A percentile compares a stretch with the other conserved stretches of the same genome.
Conservation (phyloP, 2,113 vertebrate species). For the Brachypteracias leptosomus region DNA sequence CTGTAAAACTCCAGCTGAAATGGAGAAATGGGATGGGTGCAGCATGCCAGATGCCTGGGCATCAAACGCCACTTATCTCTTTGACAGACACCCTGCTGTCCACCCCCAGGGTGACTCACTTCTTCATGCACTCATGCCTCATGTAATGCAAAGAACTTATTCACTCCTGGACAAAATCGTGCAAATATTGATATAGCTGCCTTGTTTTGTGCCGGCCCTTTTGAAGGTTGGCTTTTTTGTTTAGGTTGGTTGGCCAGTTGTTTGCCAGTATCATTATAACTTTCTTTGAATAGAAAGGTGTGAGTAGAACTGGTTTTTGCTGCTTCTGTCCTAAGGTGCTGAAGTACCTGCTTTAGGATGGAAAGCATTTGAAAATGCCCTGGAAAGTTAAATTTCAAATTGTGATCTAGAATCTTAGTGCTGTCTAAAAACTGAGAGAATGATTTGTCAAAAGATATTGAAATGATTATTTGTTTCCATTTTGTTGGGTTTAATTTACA, state of each 20-base stretch:
- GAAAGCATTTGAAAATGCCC: neutral
- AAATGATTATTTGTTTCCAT: neutral
- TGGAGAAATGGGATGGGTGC: slow-evolving; percentile 33
- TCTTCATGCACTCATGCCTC: neutral
- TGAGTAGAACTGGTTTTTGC: neutral
- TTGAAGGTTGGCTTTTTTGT: neutral
- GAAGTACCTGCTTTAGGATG: neutral
- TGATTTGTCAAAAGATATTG: neutral
- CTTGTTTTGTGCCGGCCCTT: neutral
- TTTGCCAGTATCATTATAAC: neutral
- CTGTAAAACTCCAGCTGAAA: slow-evolving; percentile 8
- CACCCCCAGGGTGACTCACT: neutral
- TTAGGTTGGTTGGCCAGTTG: neutral
- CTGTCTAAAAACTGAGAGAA: neutral
- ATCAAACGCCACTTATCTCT: neutral
- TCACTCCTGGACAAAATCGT: neutral
- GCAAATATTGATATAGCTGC: slow-evolving; percentile 12
- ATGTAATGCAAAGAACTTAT: neutral
- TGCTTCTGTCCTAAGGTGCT: neutral
- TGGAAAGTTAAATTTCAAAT: neutral
- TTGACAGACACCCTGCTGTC: neutral
- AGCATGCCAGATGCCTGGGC: neutral
- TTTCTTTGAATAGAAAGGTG: neutral
- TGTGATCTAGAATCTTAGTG: neutral
- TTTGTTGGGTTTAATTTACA: neutral